phyloP scores from a whole-genome alignment of 2,888 invertebrate species.

The Periphyllus acericola region DNA sequence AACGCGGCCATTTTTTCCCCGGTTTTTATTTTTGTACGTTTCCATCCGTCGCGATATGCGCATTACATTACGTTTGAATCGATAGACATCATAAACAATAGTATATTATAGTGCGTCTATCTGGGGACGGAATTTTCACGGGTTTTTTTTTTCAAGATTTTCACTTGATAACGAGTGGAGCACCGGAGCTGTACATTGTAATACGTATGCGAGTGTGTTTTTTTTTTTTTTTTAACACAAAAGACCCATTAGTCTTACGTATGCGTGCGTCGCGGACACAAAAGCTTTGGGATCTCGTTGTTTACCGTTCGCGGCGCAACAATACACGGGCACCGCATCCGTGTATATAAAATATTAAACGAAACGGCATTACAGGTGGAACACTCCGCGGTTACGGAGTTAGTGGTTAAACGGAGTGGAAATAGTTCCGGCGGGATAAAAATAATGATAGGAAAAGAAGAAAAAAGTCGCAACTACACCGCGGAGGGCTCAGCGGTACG shows the following conservation, averaged over 20 bases:
- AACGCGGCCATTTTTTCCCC: neutral
- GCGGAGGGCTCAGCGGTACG: neutral
- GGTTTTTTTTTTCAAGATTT: neutral
- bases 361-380: neutral
- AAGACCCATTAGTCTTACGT: constrained; percentile 12
- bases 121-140: neutral
- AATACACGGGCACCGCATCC: neutral
- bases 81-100: neutral
- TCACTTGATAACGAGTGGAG: neutral
- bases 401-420: constrained; percentile 23
- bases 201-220: too few relatives aligned
- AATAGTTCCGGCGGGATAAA: neutral
- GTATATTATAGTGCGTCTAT: too few relatives aligned
- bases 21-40: neutral
- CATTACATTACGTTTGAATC: neutral
- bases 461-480: too few relatives aligned
- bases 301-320: neutral
- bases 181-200: neutral
- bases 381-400: neutral
- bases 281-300: constrained; percentile 17
- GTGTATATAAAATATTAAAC: neutral
- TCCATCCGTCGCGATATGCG: neutral
- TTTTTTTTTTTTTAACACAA: neutral
- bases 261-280: neutral
- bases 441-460: neutral